Evolutionary conservation across 2,888 invertebrate species (phyloP), one percentile per base, ranked within the genome.

Genomic region (Sminthurides aquaticus): DNA sequence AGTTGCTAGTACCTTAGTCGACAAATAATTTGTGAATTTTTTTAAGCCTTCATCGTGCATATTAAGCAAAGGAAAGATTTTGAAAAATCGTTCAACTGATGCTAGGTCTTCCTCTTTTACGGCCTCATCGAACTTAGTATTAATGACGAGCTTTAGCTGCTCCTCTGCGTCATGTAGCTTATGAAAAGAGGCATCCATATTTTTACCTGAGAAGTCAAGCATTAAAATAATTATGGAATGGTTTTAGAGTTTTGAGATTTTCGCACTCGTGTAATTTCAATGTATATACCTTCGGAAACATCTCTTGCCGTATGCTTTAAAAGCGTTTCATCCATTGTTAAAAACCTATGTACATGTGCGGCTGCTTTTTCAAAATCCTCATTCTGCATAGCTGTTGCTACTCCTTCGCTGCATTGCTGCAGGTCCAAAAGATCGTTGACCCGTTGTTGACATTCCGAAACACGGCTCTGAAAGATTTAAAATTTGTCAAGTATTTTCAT

Each of bases 361-460:
- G 98, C 97, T 62, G 96, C 95, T 80, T 91, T 89, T 79, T 99
- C 99, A 80, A 91, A 98, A 78, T 99, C 95, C 79, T 97, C 95
- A 74, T 91, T 90, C 70, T 87, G 85, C 62, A 99, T 87, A 0
- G 99, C 96, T 59, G 90, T 87, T 71, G 94, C 90, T 0, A 99
- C 98, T n/a, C 97, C 98, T 78, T 96, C 92, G 58, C 95, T 94
- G 78, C 98, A 99, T 65, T 93, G 83, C 79, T 96, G 93, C 60
- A 98, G 82, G 78, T 98, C 97, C 66, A 97, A 86, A 49, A 98
- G 83, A 78, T 98, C 97, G 76, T 95, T 91, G 0, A 98, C 96
- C 65, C 97, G 82, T 74, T 90, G 88, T 78, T 98, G 92, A 76
- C 95, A 96, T 75, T 94, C 93, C 2, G 91, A 91, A 0, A 98